phyloP scores from a whole-genome alignment of 2,113 vertebrate genomes.

The Micronycteris hirsuta region DNA sequence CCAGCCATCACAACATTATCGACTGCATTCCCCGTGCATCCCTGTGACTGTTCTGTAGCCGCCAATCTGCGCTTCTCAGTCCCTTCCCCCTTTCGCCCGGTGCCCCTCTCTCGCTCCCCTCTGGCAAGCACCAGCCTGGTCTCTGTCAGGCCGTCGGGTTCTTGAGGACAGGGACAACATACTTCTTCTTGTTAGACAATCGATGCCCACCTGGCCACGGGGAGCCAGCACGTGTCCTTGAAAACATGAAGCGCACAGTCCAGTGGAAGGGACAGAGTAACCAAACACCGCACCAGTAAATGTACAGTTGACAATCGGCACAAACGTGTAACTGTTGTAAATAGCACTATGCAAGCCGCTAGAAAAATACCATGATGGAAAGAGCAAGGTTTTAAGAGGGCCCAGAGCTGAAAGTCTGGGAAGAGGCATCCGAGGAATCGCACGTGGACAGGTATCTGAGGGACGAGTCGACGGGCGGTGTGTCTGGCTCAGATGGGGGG shows the following conservation, averaged over 20 bases:
- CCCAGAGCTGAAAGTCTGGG: background rate
- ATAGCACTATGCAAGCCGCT: background rate
- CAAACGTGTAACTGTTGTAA: background rate
- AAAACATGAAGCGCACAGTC: background rate
- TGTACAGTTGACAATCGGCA: background rate
- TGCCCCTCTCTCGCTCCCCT: fast-evolving
- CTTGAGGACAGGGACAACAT: background rate
- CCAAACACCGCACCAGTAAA: background rate
- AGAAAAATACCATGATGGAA: background rate
- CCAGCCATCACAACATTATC: background rate
- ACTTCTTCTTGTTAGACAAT: background rate
- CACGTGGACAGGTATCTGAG: background rate
- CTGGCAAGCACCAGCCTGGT: background rate
- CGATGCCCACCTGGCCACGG: background rate
- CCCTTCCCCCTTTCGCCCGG: background rate
- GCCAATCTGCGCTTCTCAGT: background rate
- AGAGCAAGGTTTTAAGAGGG: background rate
- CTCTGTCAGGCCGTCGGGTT: background rate
- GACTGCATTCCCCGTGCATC: background rate
- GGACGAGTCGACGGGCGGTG: background rate
- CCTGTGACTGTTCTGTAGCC: background rate
- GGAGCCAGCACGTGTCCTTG: background rate
- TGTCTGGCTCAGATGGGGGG: background rate
- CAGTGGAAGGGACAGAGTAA: background rate
- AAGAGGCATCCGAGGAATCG: background rate